Conservation (phyloP, 2,113 vertebrate species). For the Phainopepla nitens region DNA sequence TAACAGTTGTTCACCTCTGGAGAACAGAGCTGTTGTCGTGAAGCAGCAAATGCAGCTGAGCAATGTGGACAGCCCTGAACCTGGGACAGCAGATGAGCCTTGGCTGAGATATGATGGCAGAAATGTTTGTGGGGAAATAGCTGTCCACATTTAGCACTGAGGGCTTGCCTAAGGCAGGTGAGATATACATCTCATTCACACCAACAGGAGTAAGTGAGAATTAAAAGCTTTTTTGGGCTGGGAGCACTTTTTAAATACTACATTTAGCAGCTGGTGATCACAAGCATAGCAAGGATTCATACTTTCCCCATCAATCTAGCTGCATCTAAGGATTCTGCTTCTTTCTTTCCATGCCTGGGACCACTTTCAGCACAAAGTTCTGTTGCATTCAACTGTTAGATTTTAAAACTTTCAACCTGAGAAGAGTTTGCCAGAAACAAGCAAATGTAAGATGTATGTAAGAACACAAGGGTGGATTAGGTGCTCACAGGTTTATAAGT, state of each 20-base stretch:
- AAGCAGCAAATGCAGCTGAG: background rate
- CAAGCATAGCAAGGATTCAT: background rate
- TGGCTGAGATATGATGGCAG: background rate
- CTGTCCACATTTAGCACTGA: background rate
- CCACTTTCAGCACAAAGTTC: background rate
- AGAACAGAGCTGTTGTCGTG: background rate
- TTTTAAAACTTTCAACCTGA: background rate
- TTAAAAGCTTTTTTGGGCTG: background rate
- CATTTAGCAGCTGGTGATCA: background rate
- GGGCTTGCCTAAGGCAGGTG: background rate
- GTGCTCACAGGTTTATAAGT: background rate
- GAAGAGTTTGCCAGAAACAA: background rate
- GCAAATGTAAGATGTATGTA: too few species aligned
- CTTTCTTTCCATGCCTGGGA: background rate
- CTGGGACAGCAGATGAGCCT: background rate
- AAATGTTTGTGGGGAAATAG: background rate
- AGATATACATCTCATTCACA: background rate
- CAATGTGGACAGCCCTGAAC: fast-evolving
- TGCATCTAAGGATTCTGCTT: background rate
- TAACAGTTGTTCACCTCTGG: background rate
- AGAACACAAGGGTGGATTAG: background rate
- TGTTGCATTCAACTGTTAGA: background rate
- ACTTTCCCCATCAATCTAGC: background rate
- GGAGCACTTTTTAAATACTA: background rate
- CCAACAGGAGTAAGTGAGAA: background rate